These are phyloP conservation scores for Pseudopodoces humilis DNA, from an alignment of 2,113 vertebrate species.

Conservation along the genomic window DNA sequence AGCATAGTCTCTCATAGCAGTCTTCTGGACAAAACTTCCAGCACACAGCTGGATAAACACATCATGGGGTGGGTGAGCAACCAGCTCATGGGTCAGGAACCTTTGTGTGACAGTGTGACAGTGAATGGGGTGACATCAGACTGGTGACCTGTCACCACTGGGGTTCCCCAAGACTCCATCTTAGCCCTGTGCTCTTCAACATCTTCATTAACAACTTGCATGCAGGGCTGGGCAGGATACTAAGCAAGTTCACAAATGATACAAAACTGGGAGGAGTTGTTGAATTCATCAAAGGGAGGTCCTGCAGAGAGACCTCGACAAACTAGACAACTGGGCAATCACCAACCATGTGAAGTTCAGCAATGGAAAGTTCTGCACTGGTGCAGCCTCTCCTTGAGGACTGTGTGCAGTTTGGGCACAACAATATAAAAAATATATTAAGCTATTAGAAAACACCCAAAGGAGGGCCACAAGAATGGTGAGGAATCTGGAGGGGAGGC, in stretches of 20 bases:
- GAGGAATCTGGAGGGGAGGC: not conserved
- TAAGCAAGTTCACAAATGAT: not conserved
- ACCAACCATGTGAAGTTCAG: not conserved
- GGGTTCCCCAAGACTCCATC: not conserved
- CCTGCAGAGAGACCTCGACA: not conserved
- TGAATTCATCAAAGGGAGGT: not conserved
- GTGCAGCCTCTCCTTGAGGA: not conserved
- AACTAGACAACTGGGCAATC: not conserved
- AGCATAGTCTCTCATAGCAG: not conserved
- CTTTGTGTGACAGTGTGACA: accelerated
- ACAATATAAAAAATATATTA: not conserved
- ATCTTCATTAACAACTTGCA: not conserved
- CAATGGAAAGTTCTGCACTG: not conserved
- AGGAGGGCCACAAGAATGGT: not conserved
- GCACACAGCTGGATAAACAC: not conserved
- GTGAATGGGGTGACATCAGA: not conserved
- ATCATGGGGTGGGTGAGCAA: not conserved
- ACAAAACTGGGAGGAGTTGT: not conserved
- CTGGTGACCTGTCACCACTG: no score
- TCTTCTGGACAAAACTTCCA: not conserved
- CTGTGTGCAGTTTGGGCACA: not conserved
- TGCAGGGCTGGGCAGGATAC: not conserved
- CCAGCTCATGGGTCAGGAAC: accelerated
- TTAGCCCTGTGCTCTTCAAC: not conserved
- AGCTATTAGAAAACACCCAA: not conserved